Percentiles rank a stretch among this genome's conserved stretches.
Evolutionary conservation across 2,797 vertebrate genomes (phyloP).

Genomic region (Esox lucius): DNA sequence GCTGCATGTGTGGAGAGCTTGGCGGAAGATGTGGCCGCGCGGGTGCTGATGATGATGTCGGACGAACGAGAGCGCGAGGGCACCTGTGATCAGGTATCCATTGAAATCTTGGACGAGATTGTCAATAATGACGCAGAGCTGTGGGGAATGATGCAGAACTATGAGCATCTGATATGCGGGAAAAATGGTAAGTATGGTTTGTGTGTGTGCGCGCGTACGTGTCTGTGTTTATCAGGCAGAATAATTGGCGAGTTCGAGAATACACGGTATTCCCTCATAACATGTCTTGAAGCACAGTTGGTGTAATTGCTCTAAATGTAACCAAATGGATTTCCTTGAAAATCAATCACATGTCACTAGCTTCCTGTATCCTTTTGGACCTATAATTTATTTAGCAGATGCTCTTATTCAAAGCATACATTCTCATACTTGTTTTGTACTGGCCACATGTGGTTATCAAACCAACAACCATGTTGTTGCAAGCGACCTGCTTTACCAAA

Average conservation of each 20-base stretch:
- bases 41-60: slow-evolving; percentile 74
- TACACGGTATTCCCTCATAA: neutral
- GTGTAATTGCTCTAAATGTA: neutral
- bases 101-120: slow-evolving; percentile 80
- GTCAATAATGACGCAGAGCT: slow-evolving; percentile 89
- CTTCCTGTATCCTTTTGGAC: neutral
- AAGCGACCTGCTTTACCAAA: too few species aligned
- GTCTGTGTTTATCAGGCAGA: too few species aligned
- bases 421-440: too few species aligned
- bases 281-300: neutral
- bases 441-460: too few species aligned
- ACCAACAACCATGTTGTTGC: neutral
- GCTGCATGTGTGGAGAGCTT: slow-evolving; percentile 87
- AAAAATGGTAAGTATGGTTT: slow-evolving; percentile 84
- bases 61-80: slow-evolving; percentile 36
- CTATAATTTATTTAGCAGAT: too few species aligned
- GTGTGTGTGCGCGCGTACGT: neutral
- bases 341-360: neutral
- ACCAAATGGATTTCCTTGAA: neutral
- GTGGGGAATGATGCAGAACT: slow-evolving; percentile 87
- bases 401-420: too few species aligned
- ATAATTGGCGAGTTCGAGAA: too few species aligned
- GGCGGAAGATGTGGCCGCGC: slow-evolving; percentile 80
- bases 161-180: slow-evolving; percentile 89
- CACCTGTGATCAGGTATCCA: slow-evolving; percentile 66